Evolutionary conservation across 1,140 invertebrate genomes (phyloP).

Genomic region (Drusus annulatus): DNA sequence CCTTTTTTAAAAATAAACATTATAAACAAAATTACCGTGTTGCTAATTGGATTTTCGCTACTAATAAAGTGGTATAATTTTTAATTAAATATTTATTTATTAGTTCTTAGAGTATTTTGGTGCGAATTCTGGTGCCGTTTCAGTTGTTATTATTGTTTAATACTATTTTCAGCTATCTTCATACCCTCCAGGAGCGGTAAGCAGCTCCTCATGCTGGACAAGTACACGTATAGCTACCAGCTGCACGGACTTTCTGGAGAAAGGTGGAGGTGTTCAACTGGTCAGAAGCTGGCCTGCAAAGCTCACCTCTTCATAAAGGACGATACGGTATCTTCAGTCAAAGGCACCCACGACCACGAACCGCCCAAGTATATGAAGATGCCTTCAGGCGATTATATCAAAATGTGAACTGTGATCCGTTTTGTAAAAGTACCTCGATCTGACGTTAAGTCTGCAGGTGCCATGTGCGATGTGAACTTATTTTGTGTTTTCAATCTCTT

Average conservation of each 20-base stretch:
- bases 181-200: neutral
- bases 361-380: neutral
- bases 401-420: neutral
- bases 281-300: neutral
- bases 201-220: neutral
- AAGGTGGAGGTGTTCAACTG: slow-evolving; percentile 32
- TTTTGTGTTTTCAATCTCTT: too few species aligned
- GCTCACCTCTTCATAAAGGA: neutral
- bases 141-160: too few species aligned
- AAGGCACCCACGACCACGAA: neutral
- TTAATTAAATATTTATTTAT: too few species aligned
- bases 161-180: slow-evolving; percentile 1
- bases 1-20: too few species aligned
- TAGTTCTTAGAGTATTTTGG: too few species aligned
- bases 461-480: too few species aligned
- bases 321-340: neutral
- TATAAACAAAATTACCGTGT: too few species aligned
- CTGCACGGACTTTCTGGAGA: neutral
- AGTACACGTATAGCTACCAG: slow-evolving; percentile 9
- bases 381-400: neutral
- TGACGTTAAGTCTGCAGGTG: too few species aligned
- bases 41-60: too few species aligned
- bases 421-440: too few species aligned
- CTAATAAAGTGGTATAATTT: too few species aligned
- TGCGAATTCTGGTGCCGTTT: too few species aligned